Evolutionary conservation across 2,113 vertebrate genomes (phyloP).

Genomic region (Triplophysa siluroides): DNA sequence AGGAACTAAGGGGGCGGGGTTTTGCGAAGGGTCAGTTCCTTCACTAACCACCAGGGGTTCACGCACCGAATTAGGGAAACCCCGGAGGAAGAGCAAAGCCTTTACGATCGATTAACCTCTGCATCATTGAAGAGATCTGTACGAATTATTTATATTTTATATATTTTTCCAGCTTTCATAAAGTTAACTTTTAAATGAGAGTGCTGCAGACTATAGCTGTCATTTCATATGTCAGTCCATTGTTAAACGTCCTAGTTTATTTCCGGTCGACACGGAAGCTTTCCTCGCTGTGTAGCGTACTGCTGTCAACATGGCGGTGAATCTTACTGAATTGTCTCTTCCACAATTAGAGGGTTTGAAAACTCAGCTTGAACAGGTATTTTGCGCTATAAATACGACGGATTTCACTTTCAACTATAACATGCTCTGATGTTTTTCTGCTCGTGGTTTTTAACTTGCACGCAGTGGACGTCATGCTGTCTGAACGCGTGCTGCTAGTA

Average conservation of each 20-base stretch:
- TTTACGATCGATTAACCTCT: no score
- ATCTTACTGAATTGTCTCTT: slow-evolving; percentile 83
- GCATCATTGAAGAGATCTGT: no score
- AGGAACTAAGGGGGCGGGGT: no score
- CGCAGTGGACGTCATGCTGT: not conserved
- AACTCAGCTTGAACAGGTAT: slow-evolving; percentile 87
- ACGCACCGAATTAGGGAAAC: no score
- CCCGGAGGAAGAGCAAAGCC: no score
- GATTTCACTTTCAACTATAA: not conserved
- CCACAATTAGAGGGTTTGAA: slow-evolving; percentile 88
- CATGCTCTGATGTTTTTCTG: not conserved
- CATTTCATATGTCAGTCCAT: no score
- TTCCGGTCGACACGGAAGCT: slow-evolving; percentile 63
- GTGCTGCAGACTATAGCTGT: no score
- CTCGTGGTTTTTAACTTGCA: not conserved
- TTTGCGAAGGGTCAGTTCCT: no score
- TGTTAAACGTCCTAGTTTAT: not conserved
- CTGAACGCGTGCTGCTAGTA: slow-evolving; percentile 4
- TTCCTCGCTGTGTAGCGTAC: slow-evolving; percentile 4
- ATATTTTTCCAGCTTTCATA: no score
- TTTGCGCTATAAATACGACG: not conserved
- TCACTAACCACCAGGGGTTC: no score
- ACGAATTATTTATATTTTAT: no score
- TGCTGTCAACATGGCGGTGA: slow-evolving; percentile 85
- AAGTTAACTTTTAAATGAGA: no score